Conservation (phyloP, 2,888 invertebrate species). For the Hesperia comma region DNA sequence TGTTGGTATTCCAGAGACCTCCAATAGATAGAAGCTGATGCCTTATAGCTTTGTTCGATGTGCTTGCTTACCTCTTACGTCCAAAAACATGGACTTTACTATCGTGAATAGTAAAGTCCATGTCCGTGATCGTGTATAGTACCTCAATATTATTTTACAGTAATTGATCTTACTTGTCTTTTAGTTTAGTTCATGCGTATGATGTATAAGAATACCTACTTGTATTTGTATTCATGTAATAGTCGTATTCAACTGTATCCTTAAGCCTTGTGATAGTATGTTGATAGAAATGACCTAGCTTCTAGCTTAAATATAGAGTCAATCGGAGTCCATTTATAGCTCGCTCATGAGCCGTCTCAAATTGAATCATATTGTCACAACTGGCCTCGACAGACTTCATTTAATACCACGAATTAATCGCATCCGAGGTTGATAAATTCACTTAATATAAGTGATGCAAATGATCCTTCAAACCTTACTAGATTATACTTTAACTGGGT, state of each 20-base stretch:
- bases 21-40: no score
- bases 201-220: no score
- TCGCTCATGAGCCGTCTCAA: constrained; percentile 62
- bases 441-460: constrained; percentile 15
- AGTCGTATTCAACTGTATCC: background rate
- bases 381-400: constrained; percentile 66
- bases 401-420: constrained; percentile 45
- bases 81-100: no score
- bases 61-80: no score
- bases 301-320: constrained; percentile 50
- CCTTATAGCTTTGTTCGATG: no score
- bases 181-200: background rate
- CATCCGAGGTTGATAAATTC: constrained; percentile 30
- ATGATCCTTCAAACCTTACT: background rate
- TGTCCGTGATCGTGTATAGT: no score
- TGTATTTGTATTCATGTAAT: no score
- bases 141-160: no score
- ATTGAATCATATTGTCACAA: constrained; percentile 72
- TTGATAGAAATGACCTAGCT: constrained; percentile 60
- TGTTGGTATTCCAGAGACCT: no score
- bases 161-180: no score
- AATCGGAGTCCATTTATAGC: constrained; percentile 59
- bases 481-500: no score
- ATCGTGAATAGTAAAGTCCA: no score
- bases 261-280: constrained; percentile 37